These are phyloP conservation scores for Megaceryle alcyon DNA, from an alignment of 2,797 vertebrate species.

Conservation along the genomic window DNA sequence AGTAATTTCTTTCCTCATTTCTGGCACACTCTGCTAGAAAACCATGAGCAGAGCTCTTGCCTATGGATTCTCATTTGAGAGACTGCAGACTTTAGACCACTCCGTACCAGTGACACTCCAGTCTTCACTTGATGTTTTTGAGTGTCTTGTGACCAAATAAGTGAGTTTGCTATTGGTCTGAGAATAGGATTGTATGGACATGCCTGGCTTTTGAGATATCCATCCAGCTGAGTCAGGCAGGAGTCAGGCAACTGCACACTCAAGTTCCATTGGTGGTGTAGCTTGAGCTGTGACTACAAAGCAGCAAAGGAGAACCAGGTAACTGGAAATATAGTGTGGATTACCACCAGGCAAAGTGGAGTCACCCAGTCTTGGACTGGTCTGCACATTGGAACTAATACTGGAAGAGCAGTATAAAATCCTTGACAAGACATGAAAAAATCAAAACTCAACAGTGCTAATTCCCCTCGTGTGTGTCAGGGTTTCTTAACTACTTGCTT, in stretches of 20 bases:
- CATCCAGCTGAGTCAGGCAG: not conserved
- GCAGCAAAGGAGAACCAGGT: not conserved
- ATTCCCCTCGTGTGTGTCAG: not conserved
- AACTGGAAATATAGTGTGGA: not conserved
- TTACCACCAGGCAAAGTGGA: not conserved
- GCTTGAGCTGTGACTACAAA: not conserved
- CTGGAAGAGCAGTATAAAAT: not conserved
- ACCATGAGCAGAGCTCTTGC: not conserved
- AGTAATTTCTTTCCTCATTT: not conserved
- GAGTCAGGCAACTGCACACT: not conserved
- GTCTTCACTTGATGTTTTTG: not conserved
- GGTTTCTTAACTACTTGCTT: not conserved
- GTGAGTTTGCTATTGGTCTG: not conserved
- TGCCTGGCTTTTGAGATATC: not conserved
- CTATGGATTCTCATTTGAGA: not conserved
- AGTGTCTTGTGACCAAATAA: not conserved
- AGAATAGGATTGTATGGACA: not conserved
- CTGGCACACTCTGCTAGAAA: not conserved
- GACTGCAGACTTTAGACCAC: not conserved
- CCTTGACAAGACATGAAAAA: not conserved
- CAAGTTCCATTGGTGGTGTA: not conserved
- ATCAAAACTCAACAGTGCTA: not conserved
- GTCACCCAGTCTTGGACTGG: not conserved
- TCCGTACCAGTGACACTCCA: not conserved
- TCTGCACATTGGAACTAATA: not conserved